Base-by-base conservation (phyloP, 2,113 vertebrate genomes). In the Aphelocoma coerulescens region DNA sequence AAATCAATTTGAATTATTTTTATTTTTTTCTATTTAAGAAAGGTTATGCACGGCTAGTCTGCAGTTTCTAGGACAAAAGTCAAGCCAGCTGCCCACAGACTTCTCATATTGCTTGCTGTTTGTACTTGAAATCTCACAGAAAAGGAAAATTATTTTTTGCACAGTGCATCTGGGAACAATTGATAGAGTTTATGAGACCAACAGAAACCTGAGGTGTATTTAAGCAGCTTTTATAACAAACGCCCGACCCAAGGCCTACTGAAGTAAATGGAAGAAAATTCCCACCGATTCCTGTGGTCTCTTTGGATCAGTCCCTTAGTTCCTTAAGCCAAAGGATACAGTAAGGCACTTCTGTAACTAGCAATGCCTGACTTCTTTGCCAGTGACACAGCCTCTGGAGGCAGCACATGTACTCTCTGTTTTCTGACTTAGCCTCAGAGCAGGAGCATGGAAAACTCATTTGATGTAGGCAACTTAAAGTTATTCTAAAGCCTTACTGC, bases 81-180 rank as follows among this genome's bases (percentile, higher is more conserved):
- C 74, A 88, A 95, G 68, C 11, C 43, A 54, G 77, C 74, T 86
- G 80, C 84, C 86, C 84, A 79, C 44, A 41, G 55, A 30, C 27
- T 87, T 82, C 73, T 95, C 26, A 6, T 75, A 87, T 82, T 92
- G 16, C 68, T 89, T 89, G 61, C 65, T 91, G 65, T 62, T 93
- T 79, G 41, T 62, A 74, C 91, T 81, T 79, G 52, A 93, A 88
- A 94, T 79, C 37, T 94, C 76, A 43, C 2, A 72, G 88, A 78
- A 95, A 91, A 86, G 8, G 86, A 84, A 92, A 86, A 92, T 89
- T 41, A 57, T 87, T 91, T 92, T 89, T 71, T 89, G 48, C 59
- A 68, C 27, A 73, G 33, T 87, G 44, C 67, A 90, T 91, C 63
- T 91, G 85, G 87, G 77, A 96, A 73, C 78, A 93, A 87, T 82